Evolutionary conservation across 2,113 vertebrate species (phyloP), one percentile per base, ranked within the genome.

Genomic region (Cygnus buccinator): DNA sequence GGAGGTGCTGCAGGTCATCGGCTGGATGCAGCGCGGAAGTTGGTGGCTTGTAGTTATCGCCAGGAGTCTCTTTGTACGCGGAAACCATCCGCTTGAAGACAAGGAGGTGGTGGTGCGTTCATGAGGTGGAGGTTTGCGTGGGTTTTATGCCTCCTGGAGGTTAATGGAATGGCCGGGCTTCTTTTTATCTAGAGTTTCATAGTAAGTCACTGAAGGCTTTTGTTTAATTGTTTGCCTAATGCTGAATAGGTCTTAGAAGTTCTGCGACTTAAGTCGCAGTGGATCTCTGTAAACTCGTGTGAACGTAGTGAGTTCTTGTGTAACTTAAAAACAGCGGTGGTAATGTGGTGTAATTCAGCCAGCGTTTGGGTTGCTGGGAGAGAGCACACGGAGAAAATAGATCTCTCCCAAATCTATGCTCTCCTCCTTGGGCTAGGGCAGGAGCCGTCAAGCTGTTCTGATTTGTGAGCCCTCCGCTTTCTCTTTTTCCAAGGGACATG

Each of bases 311-410:
- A 4, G 2, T 84, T 61, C 91, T 87, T 87, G 77, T 95, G 52
- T 76, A 92, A 80, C 94, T 93, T 90, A 19, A 79, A 82, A 83
- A n/a, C 59, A 85, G 66, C 87, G 78, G 52, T 43, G 58, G 65
- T 43, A 82, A 29, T 58, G 31, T 83, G 91, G 85, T 67, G 81
- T 93, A 96, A 95, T 29, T 68, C 52, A 55, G 41, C 35, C 46
- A 33, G 65, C 16, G 33, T 59, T 91, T 44, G 76, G 65, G 57
- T 79, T 88, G 61, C 52, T 95, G 74, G n/a, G 68, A 55, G 39
- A 43, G 73, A 62, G 35, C 12, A 22, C 37, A 50, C 0, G 0
- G 70, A 93, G 81, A 66, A 75, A 67, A 2, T 46, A 44, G 41
- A 52, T 66, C 50, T 76, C 2, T 10, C 84, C 70, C 65, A 87